Evolutionary conservation across 2,797 vertebrate species (phyloP).

Genomic region (Melanotaenia trifasciata): DNA sequence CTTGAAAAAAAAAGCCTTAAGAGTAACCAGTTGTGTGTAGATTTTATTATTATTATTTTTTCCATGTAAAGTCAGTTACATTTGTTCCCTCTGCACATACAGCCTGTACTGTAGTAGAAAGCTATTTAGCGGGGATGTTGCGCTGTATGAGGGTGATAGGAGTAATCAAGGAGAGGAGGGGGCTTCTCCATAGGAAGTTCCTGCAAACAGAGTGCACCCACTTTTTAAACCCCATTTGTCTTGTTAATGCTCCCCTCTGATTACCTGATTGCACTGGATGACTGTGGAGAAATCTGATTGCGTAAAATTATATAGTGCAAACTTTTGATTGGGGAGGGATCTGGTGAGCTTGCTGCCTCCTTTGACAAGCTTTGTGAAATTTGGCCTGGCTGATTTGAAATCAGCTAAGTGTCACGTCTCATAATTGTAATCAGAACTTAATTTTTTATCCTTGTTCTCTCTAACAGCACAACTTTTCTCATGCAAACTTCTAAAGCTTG

Average conservation of each 20-base stretch:
- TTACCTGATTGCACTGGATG: slow-evolving; percentile 91
- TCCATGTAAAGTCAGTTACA: slow-evolving; percentile 73
- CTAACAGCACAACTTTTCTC: slow-evolving; percentile 78
- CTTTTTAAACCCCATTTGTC: slow-evolving; percentile 89
- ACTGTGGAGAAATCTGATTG: slow-evolving; percentile 91
- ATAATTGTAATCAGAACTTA: slow-evolving; percentile 89
- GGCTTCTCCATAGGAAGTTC: slow-evolving; percentile 86
- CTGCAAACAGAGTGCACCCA: slow-evolving; percentile 88
- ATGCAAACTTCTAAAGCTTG: slow-evolving; percentile 70
- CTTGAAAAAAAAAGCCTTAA: slow-evolving; percentile 71
- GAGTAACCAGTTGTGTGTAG: slow-evolving; percentile 67
- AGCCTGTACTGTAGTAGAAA: slow-evolving; percentile 67
- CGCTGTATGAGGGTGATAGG: slow-evolving; percentile 83
- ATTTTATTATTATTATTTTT: slow-evolving; percentile 26
- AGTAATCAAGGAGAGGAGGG: slow-evolving; percentile 81
- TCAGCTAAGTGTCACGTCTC: slow-evolving; percentile 86
- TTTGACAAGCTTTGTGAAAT: slow-evolving; percentile 86
- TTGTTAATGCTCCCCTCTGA: slow-evolving; percentile 89
- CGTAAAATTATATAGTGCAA: slow-evolving; percentile 90
- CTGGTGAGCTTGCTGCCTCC: slow-evolving; percentile 82
- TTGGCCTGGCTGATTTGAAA: slow-evolving; percentile 88
- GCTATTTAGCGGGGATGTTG: slow-evolving; percentile 74
- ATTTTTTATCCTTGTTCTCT: slow-evolving; percentile 79
- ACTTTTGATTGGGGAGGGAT: slow-evolving; percentile 89
- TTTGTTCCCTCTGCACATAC: slow-evolving; percentile 53